Base-by-base conservation (phyloP, 2,888 invertebrate genomes). In the Agrochola lychnidis region DNA sequence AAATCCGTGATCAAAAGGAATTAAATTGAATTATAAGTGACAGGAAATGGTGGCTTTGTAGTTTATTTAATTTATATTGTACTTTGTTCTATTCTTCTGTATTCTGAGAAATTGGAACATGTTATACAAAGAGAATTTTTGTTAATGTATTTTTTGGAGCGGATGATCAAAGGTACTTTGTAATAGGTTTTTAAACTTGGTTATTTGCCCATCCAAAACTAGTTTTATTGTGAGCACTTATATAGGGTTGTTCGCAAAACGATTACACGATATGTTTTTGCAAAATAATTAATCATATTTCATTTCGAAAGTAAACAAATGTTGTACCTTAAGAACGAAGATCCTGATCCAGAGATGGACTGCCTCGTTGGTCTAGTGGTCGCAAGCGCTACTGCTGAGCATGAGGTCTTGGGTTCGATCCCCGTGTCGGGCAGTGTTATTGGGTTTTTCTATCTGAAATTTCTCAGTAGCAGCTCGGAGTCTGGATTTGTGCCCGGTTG, bases 1-100 rank as follows among this genome's bases (percentile, higher is more conserved):
- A 69, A 68, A 68, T 64, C 66, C 53, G 53, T 69, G 62, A 76
- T 72, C 75, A 73, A 68, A 76, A 72, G 75, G 56, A 66, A 73
- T 81, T 10, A 63, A 62, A 69, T 81, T 63, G n/a, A 78, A 83
- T 72, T 70, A 61, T 22, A 42, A 36, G 62, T 42, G 30, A 70
- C 40, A 56, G 57, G 73, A 73, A 78, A 63, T 14, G 6, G 67
- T 14, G 68, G 45, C 25, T 63, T 70, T 73, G 48, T 77, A 73
- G 56, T 63, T 77, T 40, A 63, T 62, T 66, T 59, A 30, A 72
- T 76, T 67, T 71, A 14, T 80, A 30, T 70, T 53, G 25, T 67
- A 10, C 30, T 53, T 30, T 62, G 25, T 51, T 62, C 19, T 48
- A 25, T 48, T 69, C n/a, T 59, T 64, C 36, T 71, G 19, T 42